Evolutionary conservation across 2,888 invertebrate species (phyloP), one percentile per base, ranked within the genome.

Genomic region (Apotomis capreana): DNA sequence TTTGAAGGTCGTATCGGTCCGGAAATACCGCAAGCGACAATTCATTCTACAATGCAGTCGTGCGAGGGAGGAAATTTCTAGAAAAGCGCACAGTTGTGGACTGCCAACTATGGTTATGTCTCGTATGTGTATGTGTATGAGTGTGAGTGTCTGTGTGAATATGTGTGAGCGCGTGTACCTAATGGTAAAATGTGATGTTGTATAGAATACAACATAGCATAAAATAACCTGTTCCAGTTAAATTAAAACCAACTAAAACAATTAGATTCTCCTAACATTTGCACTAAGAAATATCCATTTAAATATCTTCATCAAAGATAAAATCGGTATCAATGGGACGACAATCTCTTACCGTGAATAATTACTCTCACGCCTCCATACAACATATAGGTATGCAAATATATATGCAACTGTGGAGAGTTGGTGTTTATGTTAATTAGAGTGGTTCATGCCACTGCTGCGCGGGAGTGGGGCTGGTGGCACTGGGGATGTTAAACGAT

Each of bases 381-480:
- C 63, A 49, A n/a, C 0, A 5, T 13, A 44, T 15, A n/a, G n/a
- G n/a, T n/a, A 44, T 68, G 44, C 5, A 62, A 37, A 57, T 64
- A 61, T 68, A 75, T 73, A 76, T 70, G 87, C 87, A 88, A 87
- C 87, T 83, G 82, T 82, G 78, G 78, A 77, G 81, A 79, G 79
- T 76, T 84, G 82, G 85, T 90, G 90, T 91, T 91, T 91, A 92
- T 91, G 91, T 89, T 91, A 91, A 92, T 92, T 90, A 89, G 90
- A 84, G 79, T 85, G 81, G 83, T 78, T 83, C 81, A 84, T 84
- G 90, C 89, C 87, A 89, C 90, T 86, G 90, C 84, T 80, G 77
- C 78, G 76, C 80, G 75, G 78, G 82, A 64, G 76, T 79, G 75
- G 78, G 82, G 61, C 78, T 67, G 76, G 79, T 81, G 72, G 40